Percentiles rank a stretch among this genome's conserved stretches.
These are phyloP conservation scores for Atta colombica DNA, from an alignment of 1,140 invertebrate species.

Conservation along the genomic window DNA sequence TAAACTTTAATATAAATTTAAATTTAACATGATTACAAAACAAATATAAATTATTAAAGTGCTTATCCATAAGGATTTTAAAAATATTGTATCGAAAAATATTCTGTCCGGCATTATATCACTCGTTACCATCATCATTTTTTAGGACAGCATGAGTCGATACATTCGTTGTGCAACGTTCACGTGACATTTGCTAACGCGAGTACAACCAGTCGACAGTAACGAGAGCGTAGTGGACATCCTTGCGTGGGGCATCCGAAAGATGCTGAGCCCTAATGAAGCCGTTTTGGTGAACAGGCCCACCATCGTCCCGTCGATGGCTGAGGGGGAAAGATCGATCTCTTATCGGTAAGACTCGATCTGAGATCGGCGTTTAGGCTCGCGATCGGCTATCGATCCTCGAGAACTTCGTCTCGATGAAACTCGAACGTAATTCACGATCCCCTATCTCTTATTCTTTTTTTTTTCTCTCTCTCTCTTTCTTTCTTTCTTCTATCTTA, in stretches of 20 bases:
- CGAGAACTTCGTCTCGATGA: conserved; percentile 37
- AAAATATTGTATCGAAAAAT: conserved; percentile 4
- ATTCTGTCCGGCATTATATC: not conserved
- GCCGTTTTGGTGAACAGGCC: conserved; percentile 76
- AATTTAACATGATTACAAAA: not conserved
- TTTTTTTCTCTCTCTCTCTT: not conserved
- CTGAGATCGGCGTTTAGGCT: conserved; percentile 73
- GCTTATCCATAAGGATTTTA: not conserved
- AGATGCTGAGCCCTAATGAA: conserved; percentile 77
- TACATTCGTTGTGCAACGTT: not conserved
- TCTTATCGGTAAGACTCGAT: conserved; percentile 76
- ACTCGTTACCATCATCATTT: not conserved
- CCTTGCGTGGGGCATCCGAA: conserved; percentile 72
- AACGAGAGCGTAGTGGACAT: conserved; percentile 69
- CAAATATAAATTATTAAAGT: conserved; percentile 15
- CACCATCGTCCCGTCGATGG: conserved; percentile 72
- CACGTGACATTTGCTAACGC: conserved; percentile 10
- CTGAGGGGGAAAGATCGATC: conserved; percentile 70
- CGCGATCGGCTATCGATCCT: conserved; percentile 72
- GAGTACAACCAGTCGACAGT: conserved; percentile 67
- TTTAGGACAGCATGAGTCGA: conserved; percentile 19
- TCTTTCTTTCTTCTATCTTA: not conserved
- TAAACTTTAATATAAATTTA: not conserved
- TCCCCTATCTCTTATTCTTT: conserved; percentile 55
- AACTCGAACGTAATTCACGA: conserved; percentile 75